Evolutionary conservation across 2,113 vertebrate species (phyloP).

Genomic region (Riparia riparia): DNA sequence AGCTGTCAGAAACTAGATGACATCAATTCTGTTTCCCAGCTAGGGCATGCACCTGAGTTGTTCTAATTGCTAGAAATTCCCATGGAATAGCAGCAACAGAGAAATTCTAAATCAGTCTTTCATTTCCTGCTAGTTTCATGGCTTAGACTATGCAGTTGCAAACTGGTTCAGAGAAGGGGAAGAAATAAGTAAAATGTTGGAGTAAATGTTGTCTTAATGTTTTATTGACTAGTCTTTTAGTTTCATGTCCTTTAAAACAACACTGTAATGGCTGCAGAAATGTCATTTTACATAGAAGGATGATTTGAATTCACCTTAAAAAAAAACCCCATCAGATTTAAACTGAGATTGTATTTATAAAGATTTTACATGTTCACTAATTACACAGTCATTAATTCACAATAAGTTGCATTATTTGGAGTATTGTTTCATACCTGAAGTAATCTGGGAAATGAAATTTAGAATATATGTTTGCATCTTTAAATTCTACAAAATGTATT

Average conservation of each 20-base stretch:
- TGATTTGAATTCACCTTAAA: neutral
- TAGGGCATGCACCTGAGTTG: neutral
- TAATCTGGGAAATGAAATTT: neutral
- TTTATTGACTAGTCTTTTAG: neutral
- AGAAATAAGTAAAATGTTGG: neutral
- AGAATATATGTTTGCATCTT: neutral
- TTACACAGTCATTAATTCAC: neutral
- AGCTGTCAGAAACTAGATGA: neutral
- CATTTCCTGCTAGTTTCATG: neutral
- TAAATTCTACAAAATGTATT: neutral
- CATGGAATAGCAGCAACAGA: rapidly evolving
- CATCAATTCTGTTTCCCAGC: neutral
- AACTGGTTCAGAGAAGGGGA: neutral
- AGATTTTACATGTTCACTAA: neutral
- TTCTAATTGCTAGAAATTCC: neutral
- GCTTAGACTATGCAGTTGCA: neutral
- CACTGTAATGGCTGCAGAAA: neutral
- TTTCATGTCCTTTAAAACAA: neutral
- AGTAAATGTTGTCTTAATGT: neutral
- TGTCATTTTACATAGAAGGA: neutral
- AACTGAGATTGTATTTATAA: neutral
- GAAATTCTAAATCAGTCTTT: neutral
- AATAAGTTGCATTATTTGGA: neutral
- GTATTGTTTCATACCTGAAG: neutral
- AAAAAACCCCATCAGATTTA: neutral